Conservation (phyloP, 2,797 vertebrate genomes). For the Ciconia nigra region DNA sequence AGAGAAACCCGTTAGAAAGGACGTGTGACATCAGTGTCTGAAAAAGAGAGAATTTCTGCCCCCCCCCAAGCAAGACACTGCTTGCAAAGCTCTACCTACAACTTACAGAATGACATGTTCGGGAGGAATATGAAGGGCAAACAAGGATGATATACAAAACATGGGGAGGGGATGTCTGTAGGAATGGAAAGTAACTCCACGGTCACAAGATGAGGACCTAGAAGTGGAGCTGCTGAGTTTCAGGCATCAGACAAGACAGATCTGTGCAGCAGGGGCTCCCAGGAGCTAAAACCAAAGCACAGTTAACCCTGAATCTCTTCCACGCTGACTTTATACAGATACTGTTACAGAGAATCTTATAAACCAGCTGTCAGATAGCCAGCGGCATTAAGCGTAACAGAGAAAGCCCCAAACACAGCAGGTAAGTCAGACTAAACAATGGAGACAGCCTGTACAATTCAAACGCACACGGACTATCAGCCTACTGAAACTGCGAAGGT, state of each 20-base stretch:
- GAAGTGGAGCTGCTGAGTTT: neutral
- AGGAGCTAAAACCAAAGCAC: neutral
- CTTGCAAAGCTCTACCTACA: neutral
- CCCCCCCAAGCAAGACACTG: neutral
- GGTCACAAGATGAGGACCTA: neutral
- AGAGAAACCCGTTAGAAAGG: neutral
- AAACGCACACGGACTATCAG: neutral
- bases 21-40: rapidly evolving
- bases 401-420: neutral
- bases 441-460: neutral
- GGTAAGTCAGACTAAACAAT: neutral
- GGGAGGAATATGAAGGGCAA: neutral
- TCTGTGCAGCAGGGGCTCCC: neutral
- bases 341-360: neutral
- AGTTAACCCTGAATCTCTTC: neutral
- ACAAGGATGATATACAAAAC: neutral
- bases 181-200: neutral
- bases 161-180: neutral
- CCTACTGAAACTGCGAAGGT: neutral
- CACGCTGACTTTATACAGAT: neutral
- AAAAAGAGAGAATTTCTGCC: neutral
- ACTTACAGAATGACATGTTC: neutral
- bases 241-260: neutral
- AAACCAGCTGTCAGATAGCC: neutral
- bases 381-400: neutral